These are phyloP conservation scores for Percopsis transmontana DNA, from an alignment of 2,113 vertebrate genomes.

Conservation along the genomic window DNA sequence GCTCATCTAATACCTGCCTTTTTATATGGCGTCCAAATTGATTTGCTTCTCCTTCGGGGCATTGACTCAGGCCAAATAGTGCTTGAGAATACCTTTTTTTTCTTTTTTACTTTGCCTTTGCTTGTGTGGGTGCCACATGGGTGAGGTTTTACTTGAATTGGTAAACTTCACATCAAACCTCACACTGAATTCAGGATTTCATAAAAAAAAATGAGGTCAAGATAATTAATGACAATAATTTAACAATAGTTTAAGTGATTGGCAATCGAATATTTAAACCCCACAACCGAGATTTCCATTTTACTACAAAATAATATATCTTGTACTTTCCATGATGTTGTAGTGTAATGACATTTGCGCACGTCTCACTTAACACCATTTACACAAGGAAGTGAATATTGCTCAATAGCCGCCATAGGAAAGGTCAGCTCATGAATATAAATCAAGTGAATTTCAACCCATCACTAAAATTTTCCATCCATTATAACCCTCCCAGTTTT, in stretches of 20 bases:
- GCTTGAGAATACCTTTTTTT: constrained; percentile 20
- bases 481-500: background rate
- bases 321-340: constrained; percentile 26
- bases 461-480: constrained; percentile 33
- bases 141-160: background rate
- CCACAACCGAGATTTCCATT: too few relatives aligned
- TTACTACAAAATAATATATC: constrained; percentile 5
- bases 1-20: constrained; percentile 32
- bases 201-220: too few relatives aligned
- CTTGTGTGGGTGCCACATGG: background rate
- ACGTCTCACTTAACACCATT: constrained; percentile 50
- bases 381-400: constrained; percentile 62
- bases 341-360: constrained; percentile 46
- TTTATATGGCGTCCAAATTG: constrained; percentile 29
- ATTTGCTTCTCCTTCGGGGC: constrained; percentile 24
- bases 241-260: too few relatives aligned
- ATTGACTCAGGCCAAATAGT: constrained; percentile 16
- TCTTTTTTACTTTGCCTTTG: constrained; percentile 23
- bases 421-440: constrained; percentile 45
- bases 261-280: too few relatives aligned
- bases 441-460: constrained; percentile 14
- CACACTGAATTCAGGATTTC: too few relatives aligned
- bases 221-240: too few relatives aligned
- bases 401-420: constrained; percentile 41
- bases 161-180: background rate